A percentile compares a stretch with the other conserved stretches of the same genome.
phyloP scores from a whole-genome alignment of 2,113 vertebrate species.

The Pelobates fuscus region DNA sequence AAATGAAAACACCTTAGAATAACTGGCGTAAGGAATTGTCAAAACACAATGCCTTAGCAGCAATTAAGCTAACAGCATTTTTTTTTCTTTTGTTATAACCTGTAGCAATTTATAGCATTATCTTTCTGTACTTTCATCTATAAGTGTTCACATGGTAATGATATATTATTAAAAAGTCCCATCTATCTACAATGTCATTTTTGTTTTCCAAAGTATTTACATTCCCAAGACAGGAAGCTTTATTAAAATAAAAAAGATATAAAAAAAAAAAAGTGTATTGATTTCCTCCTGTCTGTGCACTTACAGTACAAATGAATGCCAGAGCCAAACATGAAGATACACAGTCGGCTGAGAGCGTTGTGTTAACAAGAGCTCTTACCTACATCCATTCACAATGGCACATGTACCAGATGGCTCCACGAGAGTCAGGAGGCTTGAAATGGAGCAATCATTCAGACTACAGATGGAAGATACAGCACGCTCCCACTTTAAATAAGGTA shows the following conservation, averaged over 20 bases:
- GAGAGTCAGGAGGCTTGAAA: conserved; percentile 72
- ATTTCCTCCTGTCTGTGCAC: conserved; percentile 57
- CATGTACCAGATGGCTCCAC: conserved; percentile 69
- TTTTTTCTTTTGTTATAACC: conserved; percentile 10
- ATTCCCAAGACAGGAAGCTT: conserved; percentile 55
- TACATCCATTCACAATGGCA: conserved; percentile 57
- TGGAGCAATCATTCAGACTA: conserved; percentile 67
- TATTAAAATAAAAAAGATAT: conserved; percentile 57
- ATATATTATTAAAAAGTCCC: conserved; percentile 54
- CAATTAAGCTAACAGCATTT: too few species aligned
- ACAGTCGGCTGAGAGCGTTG: conserved; percentile 60
- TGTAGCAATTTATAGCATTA: background rate
- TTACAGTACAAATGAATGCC: conserved; percentile 59
- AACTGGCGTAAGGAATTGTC: too few species aligned
- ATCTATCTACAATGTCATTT: conserved; percentile 36
- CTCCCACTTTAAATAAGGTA: conserved; percentile 69
- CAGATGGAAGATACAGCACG: conserved; percentile 68
- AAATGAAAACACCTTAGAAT: too few species aligned
- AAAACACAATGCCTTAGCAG: too few species aligned
- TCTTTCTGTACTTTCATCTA: background rate
- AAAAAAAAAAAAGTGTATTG: conserved; percentile 32
- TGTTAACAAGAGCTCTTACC: conserved; percentile 67
- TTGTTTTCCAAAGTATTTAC: background rate
- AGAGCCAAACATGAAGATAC: conserved; percentile 62
- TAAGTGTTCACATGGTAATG: conserved; percentile 41